Conservation (phyloP, 2,113 vertebrate genomes). For the Callospermophilus lateralis region DNA sequence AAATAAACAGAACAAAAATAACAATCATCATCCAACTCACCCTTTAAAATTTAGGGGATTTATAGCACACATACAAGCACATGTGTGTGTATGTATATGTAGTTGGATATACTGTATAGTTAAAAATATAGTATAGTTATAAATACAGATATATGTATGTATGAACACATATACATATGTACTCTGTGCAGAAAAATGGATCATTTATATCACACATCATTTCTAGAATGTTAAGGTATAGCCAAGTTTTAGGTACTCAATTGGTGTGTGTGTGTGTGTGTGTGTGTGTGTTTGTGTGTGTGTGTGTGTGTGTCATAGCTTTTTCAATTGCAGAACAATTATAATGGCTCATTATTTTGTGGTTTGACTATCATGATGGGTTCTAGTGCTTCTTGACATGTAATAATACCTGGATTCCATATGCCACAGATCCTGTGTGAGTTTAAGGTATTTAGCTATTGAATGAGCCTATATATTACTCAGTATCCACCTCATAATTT, state of each 20-base stretch:
- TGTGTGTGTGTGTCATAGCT: background rate
- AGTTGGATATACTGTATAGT: background rate
- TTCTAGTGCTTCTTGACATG: background rate
- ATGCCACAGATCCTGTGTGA: background rate
- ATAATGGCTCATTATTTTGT: background rate
- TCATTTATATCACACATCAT: background rate
- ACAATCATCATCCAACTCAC: background rate
- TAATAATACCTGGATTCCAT: background rate
- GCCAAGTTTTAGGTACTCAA: background rate
- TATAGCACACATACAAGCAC: background rate
- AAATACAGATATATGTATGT: background rate
- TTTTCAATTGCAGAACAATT: background rate
- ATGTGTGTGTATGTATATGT: background rate
- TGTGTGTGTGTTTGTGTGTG: background rate
- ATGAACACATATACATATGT: background rate
- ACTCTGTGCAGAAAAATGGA: background rate
- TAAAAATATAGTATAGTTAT: no score
- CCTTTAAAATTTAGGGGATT: conserved; percentile 13
- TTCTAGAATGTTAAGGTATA: background rate
- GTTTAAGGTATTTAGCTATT: background rate
- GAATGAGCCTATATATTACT: background rate
- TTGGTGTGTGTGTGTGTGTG: background rate
- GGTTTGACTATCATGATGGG: background rate
- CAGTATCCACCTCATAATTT: background rate
- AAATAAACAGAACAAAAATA: background rate